phyloP scores from a whole-genome alignment of 1,140 invertebrate species.

The Oryzaephilus surinamensis region DNA sequence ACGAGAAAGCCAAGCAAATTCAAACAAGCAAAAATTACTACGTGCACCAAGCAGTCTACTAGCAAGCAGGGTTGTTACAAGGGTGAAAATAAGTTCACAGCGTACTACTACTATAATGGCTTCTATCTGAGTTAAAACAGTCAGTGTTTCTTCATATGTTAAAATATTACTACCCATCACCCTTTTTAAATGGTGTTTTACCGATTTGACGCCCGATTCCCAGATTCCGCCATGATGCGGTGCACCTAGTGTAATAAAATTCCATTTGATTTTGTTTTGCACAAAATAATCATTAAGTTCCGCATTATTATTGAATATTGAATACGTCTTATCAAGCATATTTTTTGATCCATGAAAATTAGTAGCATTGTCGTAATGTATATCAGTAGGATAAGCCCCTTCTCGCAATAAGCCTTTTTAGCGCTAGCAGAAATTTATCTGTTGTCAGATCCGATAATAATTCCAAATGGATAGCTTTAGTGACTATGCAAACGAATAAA shows the following conservation, averaged over 20 bases:
- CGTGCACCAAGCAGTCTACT: no score
- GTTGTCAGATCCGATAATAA: conserved; percentile 14
- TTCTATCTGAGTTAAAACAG: conserved; percentile 21
- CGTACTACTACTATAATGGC: no score
- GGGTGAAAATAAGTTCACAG: no score
- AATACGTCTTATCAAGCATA: no score
- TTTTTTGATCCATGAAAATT: neutral
- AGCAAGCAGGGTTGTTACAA: no score
- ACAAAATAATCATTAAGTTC: neutral
- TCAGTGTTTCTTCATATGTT: conserved; percentile 26
- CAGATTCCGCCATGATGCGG: conserved; percentile 35
- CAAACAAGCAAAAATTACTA: no score
- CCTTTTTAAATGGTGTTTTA: conserved; percentile 14
- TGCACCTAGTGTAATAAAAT: conserved; percentile 27
- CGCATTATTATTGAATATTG: no score
- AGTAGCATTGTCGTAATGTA: conserved; percentile 13
- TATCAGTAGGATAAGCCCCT: conserved; percentile 26
- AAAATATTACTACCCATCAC: conserved; percentile 16
- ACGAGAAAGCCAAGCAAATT: no score
- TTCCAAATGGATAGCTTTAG: conserved; percentile 27
- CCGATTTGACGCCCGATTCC: conserved; percentile 23
- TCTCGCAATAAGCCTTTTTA: conserved; percentile 31
- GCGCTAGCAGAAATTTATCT: conserved; percentile 26
- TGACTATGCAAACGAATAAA: conserved; percentile 31
- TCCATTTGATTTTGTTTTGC: conserved; percentile 20